Evolutionary conservation across 2,113 vertebrate genomes (phyloP).

Genomic region (Panurus biarmicus): DNA sequence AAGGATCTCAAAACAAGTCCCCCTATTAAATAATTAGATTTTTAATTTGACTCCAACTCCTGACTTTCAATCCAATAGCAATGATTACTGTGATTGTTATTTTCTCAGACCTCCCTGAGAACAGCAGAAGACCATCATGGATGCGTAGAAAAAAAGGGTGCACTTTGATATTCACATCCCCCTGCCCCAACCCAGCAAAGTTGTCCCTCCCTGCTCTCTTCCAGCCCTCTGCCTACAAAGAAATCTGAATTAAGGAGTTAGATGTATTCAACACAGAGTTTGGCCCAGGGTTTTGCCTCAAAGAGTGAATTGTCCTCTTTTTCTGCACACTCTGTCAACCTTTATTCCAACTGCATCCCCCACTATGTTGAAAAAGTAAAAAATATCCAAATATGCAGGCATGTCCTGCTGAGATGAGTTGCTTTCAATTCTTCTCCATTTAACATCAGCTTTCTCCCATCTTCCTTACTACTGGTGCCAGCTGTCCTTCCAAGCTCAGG

Average conservation of each 20-base stretch:
- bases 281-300: neutral
- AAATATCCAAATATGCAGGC: neutral
- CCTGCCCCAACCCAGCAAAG: neutral
- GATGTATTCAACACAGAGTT: neutral
- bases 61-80: neutral
- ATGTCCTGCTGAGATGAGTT: constrained; percentile 15
- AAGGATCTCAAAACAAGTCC: neutral
- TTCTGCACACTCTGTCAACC: neutral
- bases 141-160: neutral
- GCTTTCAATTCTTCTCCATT: neutral
- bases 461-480: constrained; percentile 4
- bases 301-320: neutral
- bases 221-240: neutral
- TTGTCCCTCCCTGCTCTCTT: neutral
- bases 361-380: neutral
- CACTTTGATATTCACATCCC: neutral
- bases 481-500: neutral
- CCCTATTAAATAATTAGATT: neutral
- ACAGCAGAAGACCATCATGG: neutral
- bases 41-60: neutral
- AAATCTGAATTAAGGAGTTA: neutral
- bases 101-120: neutral
- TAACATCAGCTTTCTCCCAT: constrained; percentile 20
- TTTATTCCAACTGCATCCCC: neutral
- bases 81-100: neutral